A percentile compares a stretch with the other conserved stretches of the same genome.
phyloP scores from a whole-genome alignment of 2,113 vertebrate species.

The Centropus bengalensis region DNA sequence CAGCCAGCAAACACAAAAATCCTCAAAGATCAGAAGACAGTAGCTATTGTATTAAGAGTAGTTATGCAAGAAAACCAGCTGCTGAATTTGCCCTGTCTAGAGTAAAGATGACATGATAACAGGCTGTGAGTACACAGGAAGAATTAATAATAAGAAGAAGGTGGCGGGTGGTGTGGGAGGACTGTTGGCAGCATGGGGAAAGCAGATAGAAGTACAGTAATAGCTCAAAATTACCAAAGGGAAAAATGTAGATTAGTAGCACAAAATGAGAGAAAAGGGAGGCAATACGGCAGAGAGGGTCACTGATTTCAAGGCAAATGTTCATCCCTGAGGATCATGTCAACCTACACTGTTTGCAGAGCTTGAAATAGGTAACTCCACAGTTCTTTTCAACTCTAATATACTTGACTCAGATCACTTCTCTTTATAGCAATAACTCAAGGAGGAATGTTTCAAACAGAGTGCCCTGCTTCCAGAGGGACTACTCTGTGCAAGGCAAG shows the following conservation, averaged over 20 bases:
- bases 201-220: not conserved
- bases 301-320: not conserved
- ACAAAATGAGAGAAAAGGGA: conserved; percentile 12
- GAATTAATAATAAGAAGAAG: conserved; percentile 31
- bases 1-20: not conserved
- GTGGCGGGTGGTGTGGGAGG: conserved; percentile 19
- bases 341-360: not conserved
- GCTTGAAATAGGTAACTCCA: not conserved
- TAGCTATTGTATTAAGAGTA: not conserved
- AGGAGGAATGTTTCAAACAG: not conserved
- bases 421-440: not conserved
- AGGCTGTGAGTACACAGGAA: not conserved
- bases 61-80: not conserved
- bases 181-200: not conserved
- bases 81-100: conserved; percentile 3
- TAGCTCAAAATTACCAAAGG: conserved; percentile 25
- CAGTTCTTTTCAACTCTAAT: not conserved
- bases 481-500: not conserved
- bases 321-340: not conserved
- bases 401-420: not conserved
- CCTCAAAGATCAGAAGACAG: not conserved
- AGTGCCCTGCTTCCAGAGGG: not conserved
- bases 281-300: not conserved
- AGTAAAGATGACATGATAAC: conserved; percentile 35
- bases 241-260: conserved; percentile 14